These are phyloP conservation scores for Petrophora chlorosata DNA, from an alignment of 2,888 invertebrate species.

Conservation along the genomic window DNA sequence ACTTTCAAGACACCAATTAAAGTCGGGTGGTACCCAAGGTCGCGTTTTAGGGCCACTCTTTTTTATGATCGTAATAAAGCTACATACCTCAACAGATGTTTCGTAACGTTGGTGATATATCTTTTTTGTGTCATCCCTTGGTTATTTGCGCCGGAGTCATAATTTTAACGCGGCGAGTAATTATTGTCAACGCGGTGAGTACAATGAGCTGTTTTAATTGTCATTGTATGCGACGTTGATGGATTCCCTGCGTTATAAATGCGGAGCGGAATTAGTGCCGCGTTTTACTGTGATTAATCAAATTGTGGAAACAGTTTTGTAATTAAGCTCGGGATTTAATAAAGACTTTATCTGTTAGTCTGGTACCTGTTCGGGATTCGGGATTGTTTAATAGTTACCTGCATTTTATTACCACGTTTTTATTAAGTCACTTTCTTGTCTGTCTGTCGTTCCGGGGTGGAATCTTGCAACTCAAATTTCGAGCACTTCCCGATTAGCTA, in stretches of 20 bases:
- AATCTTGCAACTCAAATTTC: too few relatives aligned
- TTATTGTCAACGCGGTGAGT: slow-evolving; percentile 36
- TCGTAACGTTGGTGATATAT: slow-evolving; percentile 19
- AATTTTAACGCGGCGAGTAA: slow-evolving; percentile 34
- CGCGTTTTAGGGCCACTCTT: slow-evolving; percentile 29
- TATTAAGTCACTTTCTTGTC: too few relatives aligned
- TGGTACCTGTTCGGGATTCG: slow-evolving; percentile 1
- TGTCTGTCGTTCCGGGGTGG: too few relatives aligned
- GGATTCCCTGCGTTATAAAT: slow-evolving; percentile 39
- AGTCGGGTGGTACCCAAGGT: slow-evolving; percentile 28
- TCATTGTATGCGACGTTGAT: slow-evolving; percentile 46
- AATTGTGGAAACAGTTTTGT: slow-evolving; percentile 37
- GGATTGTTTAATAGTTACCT: too few relatives aligned
- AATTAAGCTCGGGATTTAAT: slow-evolving; percentile 16
- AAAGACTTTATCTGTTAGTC: slow-evolving; percentile 16
- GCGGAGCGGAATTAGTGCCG: slow-evolving; percentile 42
- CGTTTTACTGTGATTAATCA: slow-evolving; percentile 45
- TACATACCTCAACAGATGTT: slow-evolving; percentile 29
- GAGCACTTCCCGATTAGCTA: too few relatives aligned
- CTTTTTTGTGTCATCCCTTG: slow-evolving; percentile 30
- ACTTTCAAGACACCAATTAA: slow-evolving; percentile 26
- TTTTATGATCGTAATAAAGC: slow-evolving; percentile 33
- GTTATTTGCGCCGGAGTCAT: slow-evolving; percentile 32
- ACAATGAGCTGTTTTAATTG: slow-evolving; percentile 51
- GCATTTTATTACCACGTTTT: too few relatives aligned